Evolutionary conservation across 2,113 vertebrate species (phyloP).

Genomic region (Pituophis catenifer): DNA sequence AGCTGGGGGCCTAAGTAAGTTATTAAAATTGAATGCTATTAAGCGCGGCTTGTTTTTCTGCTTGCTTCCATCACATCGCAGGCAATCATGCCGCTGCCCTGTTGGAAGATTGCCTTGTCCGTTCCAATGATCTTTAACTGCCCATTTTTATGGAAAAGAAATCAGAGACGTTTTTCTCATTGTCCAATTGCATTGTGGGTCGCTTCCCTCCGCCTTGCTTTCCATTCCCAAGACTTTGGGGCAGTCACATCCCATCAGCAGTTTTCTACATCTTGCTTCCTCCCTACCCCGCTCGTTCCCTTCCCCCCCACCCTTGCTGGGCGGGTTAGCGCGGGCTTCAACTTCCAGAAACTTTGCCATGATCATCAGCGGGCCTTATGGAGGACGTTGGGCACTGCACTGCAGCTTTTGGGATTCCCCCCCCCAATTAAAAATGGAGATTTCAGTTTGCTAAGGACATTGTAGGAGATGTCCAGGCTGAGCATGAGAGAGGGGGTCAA

Average conservation of each 20-base stretch:
- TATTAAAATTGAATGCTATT: constrained; percentile 20
- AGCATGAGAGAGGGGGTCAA: not conserved
- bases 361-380: not conserved
- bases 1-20: constrained; percentile 1
- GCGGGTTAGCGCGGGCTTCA: not conserved
- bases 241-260: constrained; percentile 61
- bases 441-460: not conserved
- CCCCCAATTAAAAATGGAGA: not conserved
- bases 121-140: constrained; percentile 57
- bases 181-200: constrained; percentile 37
- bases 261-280: constrained; percentile 15
- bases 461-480: not conserved
- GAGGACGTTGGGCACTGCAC: not conserved
- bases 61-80: not conserved
- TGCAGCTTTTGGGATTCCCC: not conserved
- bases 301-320: not conserved
- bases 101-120: constrained; percentile 63
- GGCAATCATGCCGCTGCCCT: constrained; percentile 6
- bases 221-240: constrained; percentile 12
- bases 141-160: constrained; percentile 35
- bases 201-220: constrained; percentile 47
- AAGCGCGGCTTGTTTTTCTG: constrained; percentile 15
- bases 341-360: not conserved
- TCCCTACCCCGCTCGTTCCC: not conserved
- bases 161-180: constrained; percentile 54